Conservation (phyloP, 2,113 vertebrate genomes). For the Maccullochella peelii region DNA sequence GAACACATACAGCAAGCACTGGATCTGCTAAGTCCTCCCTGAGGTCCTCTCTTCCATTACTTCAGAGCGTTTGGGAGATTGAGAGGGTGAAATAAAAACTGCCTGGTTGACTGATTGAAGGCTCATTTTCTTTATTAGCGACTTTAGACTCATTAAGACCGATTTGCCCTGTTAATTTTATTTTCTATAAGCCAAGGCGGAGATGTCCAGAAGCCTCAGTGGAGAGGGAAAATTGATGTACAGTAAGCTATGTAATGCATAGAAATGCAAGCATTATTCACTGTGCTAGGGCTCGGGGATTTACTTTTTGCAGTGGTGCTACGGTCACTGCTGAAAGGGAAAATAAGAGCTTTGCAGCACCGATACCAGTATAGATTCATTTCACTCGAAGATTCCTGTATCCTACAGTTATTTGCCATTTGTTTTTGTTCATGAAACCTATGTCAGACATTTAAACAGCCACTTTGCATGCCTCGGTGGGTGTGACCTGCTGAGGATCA, state of each 20-base stretch:
- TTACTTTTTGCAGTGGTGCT: conserved; percentile 15
- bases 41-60: conserved; percentile 55
- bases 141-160: conserved; percentile 70
- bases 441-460: conserved; percentile 3
- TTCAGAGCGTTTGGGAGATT: conserved; percentile 46
- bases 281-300: conserved; percentile 18
- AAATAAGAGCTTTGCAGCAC: neutral
- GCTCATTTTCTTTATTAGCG: conserved; percentile 66
- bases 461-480: conserved; percentile 6
- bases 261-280: conserved; percentile 29
- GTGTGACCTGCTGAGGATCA: conserved; percentile 27
- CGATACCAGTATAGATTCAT: conserved; percentile 2
- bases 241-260: conserved; percentile 30
- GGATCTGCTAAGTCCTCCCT: conserved; percentile 63
- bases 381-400: neutral
- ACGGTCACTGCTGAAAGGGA: neutral
- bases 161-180: conserved; percentile 58
- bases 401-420: conserved; percentile 9
- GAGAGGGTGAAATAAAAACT: conserved; percentile 61
- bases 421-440: neutral
- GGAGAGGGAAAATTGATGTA: conserved; percentile 12
- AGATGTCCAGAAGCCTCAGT: conserved; percentile 34
- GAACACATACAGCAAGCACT: conserved; percentile 45
- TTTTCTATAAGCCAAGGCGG: conserved; percentile 32
- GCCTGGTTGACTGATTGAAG: conserved; percentile 57